Percentiles rank a stretch among this genome's conserved stretches.
phyloP scores from a whole-genome alignment of 2,797 vertebrate species.

The Scomberomorus guttatus region DNA sequence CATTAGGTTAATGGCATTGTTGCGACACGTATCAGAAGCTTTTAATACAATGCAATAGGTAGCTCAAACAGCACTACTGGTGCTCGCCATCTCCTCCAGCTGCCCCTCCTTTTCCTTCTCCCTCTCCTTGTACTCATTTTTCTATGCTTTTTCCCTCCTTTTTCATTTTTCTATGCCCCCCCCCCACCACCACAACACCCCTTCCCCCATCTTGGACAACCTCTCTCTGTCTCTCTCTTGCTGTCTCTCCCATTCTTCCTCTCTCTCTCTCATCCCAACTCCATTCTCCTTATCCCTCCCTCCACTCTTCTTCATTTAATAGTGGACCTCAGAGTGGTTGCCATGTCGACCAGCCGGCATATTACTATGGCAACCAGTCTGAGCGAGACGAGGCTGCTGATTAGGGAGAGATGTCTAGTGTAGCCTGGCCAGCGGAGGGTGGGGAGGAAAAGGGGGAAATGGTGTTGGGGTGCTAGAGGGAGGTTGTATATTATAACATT shows the following conservation, averaged over 20 bases:
- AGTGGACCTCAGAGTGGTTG: constrained; percentile 99
- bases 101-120: constrained; percentile 61
- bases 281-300: constrained; percentile 74
- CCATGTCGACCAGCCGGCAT: constrained; percentile 99
- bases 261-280: constrained; percentile 72
- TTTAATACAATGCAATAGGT: constrained; percentile 74
- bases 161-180: constrained; percentile 52
- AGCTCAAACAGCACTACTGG: constrained; percentile 50
- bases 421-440: constrained; percentile 86
- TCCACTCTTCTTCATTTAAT: constrained; percentile 93
- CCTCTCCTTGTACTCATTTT: constrained; percentile 65
- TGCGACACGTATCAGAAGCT: constrained; percentile 73
- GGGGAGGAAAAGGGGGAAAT: constrained; percentile 77
- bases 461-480: constrained; percentile 73
- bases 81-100: constrained; percentile 56
- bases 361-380: constrained; percentile 98
- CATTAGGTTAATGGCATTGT: constrained; percentile 82
- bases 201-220: constrained; percentile 80
- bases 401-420: constrained; percentile 90
- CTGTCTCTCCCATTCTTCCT: constrained; percentile 29
- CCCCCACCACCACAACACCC: constrained; percentile 34
- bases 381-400: constrained; percentile 90
- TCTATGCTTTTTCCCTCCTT: constrained; percentile 35
- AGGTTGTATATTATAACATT: constrained; percentile 73
- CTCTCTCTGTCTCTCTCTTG: constrained; percentile 63